Evolutionary conservation across 2,797 vertebrate genomes (phyloP).

Genomic region (Epinephelus malabaricus): DNA sequence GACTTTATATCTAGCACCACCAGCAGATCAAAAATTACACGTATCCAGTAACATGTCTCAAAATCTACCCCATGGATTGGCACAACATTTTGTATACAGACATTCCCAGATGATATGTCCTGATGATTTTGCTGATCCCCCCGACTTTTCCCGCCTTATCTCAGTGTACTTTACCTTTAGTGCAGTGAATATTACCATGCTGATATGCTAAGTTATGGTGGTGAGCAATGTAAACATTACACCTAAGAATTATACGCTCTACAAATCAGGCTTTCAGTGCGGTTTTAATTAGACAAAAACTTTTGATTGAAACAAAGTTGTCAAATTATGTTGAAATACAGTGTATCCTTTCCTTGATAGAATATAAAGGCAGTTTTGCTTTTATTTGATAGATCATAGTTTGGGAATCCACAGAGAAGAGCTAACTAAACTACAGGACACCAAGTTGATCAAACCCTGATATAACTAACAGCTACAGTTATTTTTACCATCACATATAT

Average conservation of each 20-base stretch:
- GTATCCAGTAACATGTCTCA: neutral
- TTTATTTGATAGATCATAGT: neutral
- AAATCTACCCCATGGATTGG: neutral
- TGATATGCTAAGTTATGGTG: neutral
- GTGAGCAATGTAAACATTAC: neutral
- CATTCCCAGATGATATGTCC: neutral
- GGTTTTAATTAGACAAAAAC: neutral
- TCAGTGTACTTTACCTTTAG: neutral
- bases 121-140: neutral
- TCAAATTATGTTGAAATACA: too few relatives aligned
- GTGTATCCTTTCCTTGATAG: too few relatives aligned
- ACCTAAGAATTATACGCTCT: neutral
- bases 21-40: neutral
- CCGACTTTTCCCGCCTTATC: neutral
- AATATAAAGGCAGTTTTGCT: too few relatives aligned
- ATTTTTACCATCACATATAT: neutral
- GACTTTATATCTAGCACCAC: too few relatives aligned
- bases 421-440: too few relatives aligned
- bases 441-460: neutral
- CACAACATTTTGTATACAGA: neutral
- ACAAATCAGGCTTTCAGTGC: neutral
- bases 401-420: neutral
- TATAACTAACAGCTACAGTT: neutral
- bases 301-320: too few relatives aligned
- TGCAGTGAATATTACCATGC: neutral